Evolutionary conservation across 2,113 vertebrate species (phyloP), one percentile per base, ranked within the genome.

Genomic region (Loxodonta africana): DNA sequence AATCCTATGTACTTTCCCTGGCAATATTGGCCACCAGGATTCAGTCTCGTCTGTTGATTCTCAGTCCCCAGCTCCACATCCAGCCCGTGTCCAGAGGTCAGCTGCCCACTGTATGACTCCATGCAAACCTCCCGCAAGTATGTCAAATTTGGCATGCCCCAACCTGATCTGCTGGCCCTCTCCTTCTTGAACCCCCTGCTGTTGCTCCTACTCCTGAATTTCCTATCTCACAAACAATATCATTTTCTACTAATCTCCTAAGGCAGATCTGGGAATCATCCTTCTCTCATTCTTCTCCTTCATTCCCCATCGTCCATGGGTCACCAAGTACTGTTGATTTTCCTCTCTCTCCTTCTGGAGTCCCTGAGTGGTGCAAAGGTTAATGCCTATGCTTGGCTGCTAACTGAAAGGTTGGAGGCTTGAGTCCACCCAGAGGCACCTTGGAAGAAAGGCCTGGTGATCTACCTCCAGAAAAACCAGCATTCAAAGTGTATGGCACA

Each of bases 71-170:
- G 44, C 51, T n/a, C 67, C 37, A 25, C 2, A 6, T 14, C 23
- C 4, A 17, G 60, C 20, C 41, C 0, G 21, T 5, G 12, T 57
- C 53, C 51, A 46, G 53, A 44, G 83, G 76, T 30, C 33, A 71
- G 84, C 12, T 1, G 9, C 8, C 21, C 18, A 2, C 7, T 7
- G 25, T 17, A 0, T 0, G 1, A 33, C 60, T n/a, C 37, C 20
- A 5, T 9, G 7, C 26, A 69, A 69, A 48, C 51, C 60, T 89
- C 51, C 33, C 0, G 9, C 8, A 73, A n/a, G 11, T 6, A 1
- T 14, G 67, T 15, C 28, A 37, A 25, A 10, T 41, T 83, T 20
- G 1, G 8, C 28, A 0, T 0, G 57, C 26, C 53, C 26, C 85
- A n/a, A 2, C 28, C n/a, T 60, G 80, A 20, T 37, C 21, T 11